Base-by-base conservation (phyloP, 2,113 vertebrate species). In the Melozone crissalis region DNA sequence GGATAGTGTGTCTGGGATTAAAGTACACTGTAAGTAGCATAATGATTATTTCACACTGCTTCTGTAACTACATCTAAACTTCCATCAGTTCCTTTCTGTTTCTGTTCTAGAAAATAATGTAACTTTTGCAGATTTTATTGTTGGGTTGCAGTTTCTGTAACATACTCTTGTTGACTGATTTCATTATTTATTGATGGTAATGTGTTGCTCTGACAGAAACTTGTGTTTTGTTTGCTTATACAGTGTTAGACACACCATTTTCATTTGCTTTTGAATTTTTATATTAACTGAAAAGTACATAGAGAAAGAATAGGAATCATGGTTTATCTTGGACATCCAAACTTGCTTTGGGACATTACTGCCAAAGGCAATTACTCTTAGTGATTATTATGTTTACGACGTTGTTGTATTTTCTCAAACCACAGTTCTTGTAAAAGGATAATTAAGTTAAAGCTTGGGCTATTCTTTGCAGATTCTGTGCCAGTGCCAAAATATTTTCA, bases 351-450 rank as follows among this genome's bases (percentile, higher is more conserved):
- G 80, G 90, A 92, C 89, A 87, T 59, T 44, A 41, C 62, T 95
- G 96, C 95, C 89, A 94, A 94, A 78, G 94, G 89, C 91, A 75
- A 49, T 94, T 90, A 89, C 6, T 3, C 80, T 75, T 89, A 75
- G 94, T 78, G 89, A 92, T 95, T 92, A 89, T 92, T 72, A 52
- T 94, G 73, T 90, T 96, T 94, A 95, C 26, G n/a, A 96, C 91
- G 76, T 57, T 65, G 87, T 94, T 95, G 73, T 89, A 81, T 94
- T 95, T 96, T 94, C 84, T 92, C 69, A 94, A 95, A 91, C 94
- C 96, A 92, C 89, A 95, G n/a, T 84, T 78, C 93, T 96, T 96
- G 91, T 96, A 89, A 91, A 82, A 94, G 89, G 47, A 63, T 92
- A 95, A 97, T 95, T 92, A 93, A 84, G 52, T 92, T 94, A 93